Percentiles rank a stretch among this genome's conserved stretches.
These are phyloP conservation scores for Callaeas wilsoni DNA, from an alignment of 2,113 vertebrate genomes.

Conservation along the genomic window DNA sequence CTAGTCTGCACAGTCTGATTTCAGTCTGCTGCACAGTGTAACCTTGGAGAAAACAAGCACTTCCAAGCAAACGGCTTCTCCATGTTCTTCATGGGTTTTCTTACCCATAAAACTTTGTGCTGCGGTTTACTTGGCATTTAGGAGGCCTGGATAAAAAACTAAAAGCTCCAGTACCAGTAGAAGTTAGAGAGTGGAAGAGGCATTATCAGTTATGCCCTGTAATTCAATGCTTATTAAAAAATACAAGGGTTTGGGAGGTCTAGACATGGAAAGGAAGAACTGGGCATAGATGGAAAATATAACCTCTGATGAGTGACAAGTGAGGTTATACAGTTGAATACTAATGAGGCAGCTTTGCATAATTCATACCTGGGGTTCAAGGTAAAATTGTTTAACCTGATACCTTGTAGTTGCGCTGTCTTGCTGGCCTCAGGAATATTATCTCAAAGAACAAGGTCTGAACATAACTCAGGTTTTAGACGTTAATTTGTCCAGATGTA, in stretches of 20 bases:
- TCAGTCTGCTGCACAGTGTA: background rate
- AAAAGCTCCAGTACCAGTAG: background rate
- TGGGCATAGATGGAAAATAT: conserved; percentile 3
- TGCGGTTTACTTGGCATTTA: background rate
- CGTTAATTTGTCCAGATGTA: background rate
- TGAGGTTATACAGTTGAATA: background rate
- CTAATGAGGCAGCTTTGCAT: conserved; percentile 25
- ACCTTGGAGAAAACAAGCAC: background rate
- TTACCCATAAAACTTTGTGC: background rate
- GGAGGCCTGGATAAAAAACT: background rate
- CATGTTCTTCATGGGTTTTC: background rate
- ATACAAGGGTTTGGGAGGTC: background rate
- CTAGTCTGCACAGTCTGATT: background rate
- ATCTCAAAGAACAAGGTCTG: background rate
- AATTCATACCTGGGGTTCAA: conserved; percentile 43
- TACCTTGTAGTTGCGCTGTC: background rate
- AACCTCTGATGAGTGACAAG: conserved; percentile 35
- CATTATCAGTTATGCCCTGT: background rate
- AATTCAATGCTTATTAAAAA: background rate
- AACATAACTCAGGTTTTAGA: background rate
- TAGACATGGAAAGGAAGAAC: background rate
- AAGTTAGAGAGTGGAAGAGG: background rate
- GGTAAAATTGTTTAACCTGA: conserved; percentile 7
- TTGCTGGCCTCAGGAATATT: conserved; percentile 21
- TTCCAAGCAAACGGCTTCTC: background rate